Conservation (phyloP, 2,888 invertebrate genomes). For the Agrotis clavis region DNA sequence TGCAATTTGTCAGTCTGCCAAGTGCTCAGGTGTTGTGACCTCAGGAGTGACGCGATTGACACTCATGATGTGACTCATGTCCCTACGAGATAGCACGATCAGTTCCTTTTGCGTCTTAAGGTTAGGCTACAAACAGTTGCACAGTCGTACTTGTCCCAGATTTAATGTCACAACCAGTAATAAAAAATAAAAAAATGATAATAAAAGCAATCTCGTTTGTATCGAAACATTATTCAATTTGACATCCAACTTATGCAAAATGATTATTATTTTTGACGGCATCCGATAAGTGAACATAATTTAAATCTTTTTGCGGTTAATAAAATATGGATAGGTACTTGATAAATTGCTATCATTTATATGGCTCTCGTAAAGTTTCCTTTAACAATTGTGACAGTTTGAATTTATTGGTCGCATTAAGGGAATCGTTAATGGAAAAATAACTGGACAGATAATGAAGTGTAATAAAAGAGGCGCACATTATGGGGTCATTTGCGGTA, state of each 20-base stretch:
- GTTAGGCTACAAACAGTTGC: slow-evolving; percentile 18
- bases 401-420: slow-evolving; percentile 64
- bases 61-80: slow-evolving; percentile 69
- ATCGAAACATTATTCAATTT: slow-evolving; percentile 41
- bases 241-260: slow-evolving; percentile 36
- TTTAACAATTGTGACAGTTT: slow-evolving; percentile 56
- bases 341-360: slow-evolving; percentile 52
- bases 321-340: slow-evolving; percentile 47
- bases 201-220: slow-evolving; percentile 31
- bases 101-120: slow-evolving; percentile 36
- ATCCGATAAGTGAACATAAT: slow-evolving; percentile 46
- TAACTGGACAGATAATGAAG: slow-evolving; percentile 61
- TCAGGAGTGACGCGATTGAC: slow-evolving; percentile 77
- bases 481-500: slow-evolving; percentile 48
- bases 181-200: slow-evolving; percentile 6
- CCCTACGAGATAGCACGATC: slow-evolving; percentile 51
- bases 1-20: slow-evolving; percentile 88
- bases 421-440: slow-evolving; percentile 67
- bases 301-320: slow-evolving; percentile 39
- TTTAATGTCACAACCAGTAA: slow-evolving; percentile 24
- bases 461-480: slow-evolving; percentile 59
- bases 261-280: slow-evolving; percentile 29
- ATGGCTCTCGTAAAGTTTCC: slow-evolving; percentile 54
- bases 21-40: slow-evolving; percentile 87
- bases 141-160: slow-evolving; percentile 40